A percentile compares a stretch with the other conserved stretches of the same genome.
Evolutionary conservation across 2,797 vertebrate genomes (phyloP).

Genomic region (Phrynocephalus vlangalii): DNA sequence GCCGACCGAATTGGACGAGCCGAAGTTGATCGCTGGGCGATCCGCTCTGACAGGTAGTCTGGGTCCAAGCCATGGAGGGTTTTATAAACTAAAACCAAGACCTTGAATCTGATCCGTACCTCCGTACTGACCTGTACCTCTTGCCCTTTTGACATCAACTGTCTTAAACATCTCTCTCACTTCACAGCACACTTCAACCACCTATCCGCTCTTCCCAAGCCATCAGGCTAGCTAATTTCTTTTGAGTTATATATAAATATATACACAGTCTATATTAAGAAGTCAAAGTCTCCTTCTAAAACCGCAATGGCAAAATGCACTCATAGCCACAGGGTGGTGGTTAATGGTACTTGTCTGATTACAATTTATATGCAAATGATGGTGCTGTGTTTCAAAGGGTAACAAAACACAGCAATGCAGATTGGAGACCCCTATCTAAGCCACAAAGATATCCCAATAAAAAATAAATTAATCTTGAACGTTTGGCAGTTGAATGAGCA

Average conservation of each 20-base stretch:
- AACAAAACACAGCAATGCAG: neutral
- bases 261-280: neutral
- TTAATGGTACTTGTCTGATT: neutral
- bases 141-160: neutral
- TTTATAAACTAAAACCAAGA: too few relatives aligned
- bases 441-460: constrained; percentile 21
- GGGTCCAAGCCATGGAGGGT: too few relatives aligned
- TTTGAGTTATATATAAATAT: too few relatives aligned
- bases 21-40: too few relatives aligned
- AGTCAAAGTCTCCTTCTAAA: neutral
- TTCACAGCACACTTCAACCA: neutral
- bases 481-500: constrained; percentile 1
- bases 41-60: too few relatives aligned
- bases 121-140: neutral
- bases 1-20: too few relatives aligned
- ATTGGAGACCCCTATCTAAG: constrained; percentile 19
- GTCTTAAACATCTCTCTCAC: constrained; percentile 23
- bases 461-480: constrained; percentile 22
- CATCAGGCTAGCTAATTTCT: constrained; percentile 18
- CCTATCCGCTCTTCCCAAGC: constrained; percentile 4
- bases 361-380: neutral
- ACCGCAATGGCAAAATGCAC: neutral
- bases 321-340: neutral
- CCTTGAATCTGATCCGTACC: too few relatives aligned
- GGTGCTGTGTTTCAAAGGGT: neutral